phyloP scores from a whole-genome alignment of 1,140 invertebrate genomes.

The Adoxophyes honmai region DNA sequence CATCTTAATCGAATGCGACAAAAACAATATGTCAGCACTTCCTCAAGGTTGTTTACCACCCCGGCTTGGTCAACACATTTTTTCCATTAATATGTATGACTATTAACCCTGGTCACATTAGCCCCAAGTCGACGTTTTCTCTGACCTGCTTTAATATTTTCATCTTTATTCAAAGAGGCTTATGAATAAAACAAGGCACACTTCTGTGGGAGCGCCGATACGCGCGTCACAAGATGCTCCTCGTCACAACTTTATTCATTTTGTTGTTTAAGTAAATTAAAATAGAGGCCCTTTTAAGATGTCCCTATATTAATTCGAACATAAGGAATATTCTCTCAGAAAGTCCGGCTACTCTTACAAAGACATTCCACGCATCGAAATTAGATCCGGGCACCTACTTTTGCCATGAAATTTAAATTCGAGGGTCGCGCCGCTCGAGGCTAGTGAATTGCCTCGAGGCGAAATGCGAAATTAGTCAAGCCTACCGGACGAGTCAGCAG shows the following conservation, averaged over 20 bases:
- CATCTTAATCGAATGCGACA: no score
- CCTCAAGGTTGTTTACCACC: constrained; percentile 25
- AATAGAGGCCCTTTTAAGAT: constrained; percentile 28
- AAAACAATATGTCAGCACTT: neutral
- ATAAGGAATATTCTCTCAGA: neutral
- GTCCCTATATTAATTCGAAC: constrained; percentile 23
- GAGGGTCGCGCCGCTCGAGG: neutral
- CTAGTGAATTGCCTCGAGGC: neutral
- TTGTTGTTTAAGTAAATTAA: constrained; percentile 52
- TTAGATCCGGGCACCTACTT: constrained; percentile 1
- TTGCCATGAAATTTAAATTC: neutral
- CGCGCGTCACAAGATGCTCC: constrained; percentile 48
- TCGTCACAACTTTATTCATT: constrained; percentile 51
- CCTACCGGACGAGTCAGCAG: neutral
- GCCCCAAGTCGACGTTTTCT: constrained; percentile 42
- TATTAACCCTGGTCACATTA: constrained; percentile 59
- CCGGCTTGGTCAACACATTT: constrained; percentile 35
- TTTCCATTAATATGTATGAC: constrained; percentile 61
- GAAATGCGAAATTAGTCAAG: neutral
- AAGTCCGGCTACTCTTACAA: neutral
- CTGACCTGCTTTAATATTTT: constrained; percentile 62
- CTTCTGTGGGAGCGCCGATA: constrained; percentile 36
- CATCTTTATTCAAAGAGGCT: constrained; percentile 71
- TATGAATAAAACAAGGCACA: constrained; percentile 67
- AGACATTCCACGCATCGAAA: constrained; percentile 3